Conservation (phyloP, 2,888 invertebrate species). For the Adelognathus sp. region DNA sequence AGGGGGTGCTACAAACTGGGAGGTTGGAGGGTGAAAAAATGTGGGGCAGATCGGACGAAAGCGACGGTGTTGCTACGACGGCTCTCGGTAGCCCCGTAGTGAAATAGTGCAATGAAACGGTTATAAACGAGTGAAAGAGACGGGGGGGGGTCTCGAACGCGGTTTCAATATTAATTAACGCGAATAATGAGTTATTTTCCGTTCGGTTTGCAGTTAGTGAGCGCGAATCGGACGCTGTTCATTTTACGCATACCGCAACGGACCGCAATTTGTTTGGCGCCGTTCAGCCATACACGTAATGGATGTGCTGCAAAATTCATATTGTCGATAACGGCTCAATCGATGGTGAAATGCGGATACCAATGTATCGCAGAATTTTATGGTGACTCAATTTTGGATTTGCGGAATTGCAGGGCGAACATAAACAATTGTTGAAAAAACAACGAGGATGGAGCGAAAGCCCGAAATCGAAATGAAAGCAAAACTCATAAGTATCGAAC, state of each 20-base stretch:
- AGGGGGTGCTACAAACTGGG: constrained; percentile 44
- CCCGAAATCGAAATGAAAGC: constrained; percentile 33
- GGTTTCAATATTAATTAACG: constrained; percentile 72
- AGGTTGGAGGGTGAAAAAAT: constrained; percentile 28
- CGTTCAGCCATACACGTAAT: constrained; percentile 16
- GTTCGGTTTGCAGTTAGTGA: constrained; percentile 60
- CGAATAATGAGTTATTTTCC: constrained; percentile 73
- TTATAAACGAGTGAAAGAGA: constrained; percentile 63
- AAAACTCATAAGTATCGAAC: constrained; percentile 52
- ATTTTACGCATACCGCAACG: constrained; percentile 24
- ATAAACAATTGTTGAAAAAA: constrained; percentile 8
- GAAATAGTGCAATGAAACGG: constrained; percentile 61
- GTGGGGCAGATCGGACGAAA: constrained; percentile 22
- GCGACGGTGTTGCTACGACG: constrained; percentile 20
- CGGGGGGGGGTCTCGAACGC: constrained; percentile 32
- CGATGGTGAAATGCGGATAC: constrained; percentile 8
- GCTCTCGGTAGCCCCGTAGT: constrained; percentile 36
- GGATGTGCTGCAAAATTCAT: constrained; percentile 18
- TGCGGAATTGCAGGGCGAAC: not conserved
- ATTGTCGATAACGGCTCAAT: constrained; percentile 35
- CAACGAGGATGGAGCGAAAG: not conserved
- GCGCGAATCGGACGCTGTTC: constrained; percentile 22
- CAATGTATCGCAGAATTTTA: constrained; percentile 1
- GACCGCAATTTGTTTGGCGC: constrained; percentile 13
- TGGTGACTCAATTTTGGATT: constrained; percentile 11